phyloP scores from a whole-genome alignment of 2,797 vertebrate species.

The Botia almorhae region DNA sequence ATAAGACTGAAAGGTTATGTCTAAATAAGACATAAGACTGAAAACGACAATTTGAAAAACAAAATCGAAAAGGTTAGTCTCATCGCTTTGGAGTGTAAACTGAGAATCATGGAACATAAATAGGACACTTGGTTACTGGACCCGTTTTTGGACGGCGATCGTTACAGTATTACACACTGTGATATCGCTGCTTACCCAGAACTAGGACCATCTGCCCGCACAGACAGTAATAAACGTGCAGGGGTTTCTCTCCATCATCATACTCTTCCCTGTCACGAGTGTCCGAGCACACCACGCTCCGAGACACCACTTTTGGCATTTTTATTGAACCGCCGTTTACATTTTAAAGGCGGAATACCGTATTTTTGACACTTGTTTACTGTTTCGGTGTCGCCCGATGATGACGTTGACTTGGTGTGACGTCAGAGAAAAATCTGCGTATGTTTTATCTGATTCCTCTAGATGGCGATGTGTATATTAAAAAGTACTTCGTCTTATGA shows the following conservation, averaged over 20 bases:
- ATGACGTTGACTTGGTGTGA: not conserved
- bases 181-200: constrained; percentile 77
- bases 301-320: constrained; percentile 95
- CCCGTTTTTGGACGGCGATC: too few species aligned
- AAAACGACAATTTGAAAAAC: too few species aligned
- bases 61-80: not conserved
- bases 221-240: constrained; percentile 95
- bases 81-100: not conserved
- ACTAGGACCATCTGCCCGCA: constrained; percentile 97
- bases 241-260: constrained; percentile 94
- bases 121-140: not conserved
- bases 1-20: too few species aligned
- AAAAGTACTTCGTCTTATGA: not conserved
- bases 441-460: not conserved
- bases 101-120: not conserved
- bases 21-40: too few species aligned
- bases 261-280: constrained; percentile 95
- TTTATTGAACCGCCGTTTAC: not conserved
- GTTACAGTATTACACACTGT: too few species aligned
- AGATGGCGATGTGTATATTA: constrained; percentile 24
- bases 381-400: constrained; percentile 12
- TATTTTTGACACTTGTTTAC: constrained; percentile 27
- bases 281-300: constrained; percentile 94
- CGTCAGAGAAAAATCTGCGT: not conserved
- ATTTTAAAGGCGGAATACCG: not conserved